These are phyloP conservation scores for Caranx ignobilis DNA, from an alignment of 2,113 vertebrate genomes.

Conservation along the genomic window DNA sequence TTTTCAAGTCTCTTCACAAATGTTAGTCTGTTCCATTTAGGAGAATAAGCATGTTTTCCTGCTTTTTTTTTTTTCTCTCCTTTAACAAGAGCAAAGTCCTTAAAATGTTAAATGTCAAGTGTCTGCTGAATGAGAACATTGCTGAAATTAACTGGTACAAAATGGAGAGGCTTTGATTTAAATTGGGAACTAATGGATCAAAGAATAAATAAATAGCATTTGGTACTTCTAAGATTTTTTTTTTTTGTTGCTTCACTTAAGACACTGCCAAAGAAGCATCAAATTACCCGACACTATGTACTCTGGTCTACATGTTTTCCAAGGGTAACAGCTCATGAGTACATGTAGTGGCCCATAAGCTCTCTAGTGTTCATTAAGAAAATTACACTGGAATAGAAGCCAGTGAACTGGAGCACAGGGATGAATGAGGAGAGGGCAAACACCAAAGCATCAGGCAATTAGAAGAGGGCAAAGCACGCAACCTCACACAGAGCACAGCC, in stretches of 20 bases:
- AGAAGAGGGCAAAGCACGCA: conserved; percentile 7
- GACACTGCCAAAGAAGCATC: neutral
- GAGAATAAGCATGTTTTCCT: neutral
- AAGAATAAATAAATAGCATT: neutral
- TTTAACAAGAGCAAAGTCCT: neutral
- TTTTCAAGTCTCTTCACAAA: neutral
- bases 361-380: neutral
- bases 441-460: conserved; percentile 37
- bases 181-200: neutral
- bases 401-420: neutral
- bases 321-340: conserved; percentile 1
- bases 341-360: neutral
- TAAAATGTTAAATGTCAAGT: neutral
- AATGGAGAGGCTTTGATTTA: neutral
- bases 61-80: neutral
- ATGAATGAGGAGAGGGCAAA: conserved; percentile 24
- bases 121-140: neutral
- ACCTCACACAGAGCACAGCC: conserved; percentile 1
- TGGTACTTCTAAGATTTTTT: neutral
- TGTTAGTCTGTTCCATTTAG: neutral
- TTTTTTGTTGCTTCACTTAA: neutral
- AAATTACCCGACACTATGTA: neutral
- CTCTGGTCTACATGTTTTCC: neutral
- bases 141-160: neutral
- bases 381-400: neutral